A percentile compares a stretch with the other conserved stretches of the same genome.
Evolutionary conservation across 1,140 invertebrate species (phyloP).

Genomic region (Drosophila bocki): DNA sequence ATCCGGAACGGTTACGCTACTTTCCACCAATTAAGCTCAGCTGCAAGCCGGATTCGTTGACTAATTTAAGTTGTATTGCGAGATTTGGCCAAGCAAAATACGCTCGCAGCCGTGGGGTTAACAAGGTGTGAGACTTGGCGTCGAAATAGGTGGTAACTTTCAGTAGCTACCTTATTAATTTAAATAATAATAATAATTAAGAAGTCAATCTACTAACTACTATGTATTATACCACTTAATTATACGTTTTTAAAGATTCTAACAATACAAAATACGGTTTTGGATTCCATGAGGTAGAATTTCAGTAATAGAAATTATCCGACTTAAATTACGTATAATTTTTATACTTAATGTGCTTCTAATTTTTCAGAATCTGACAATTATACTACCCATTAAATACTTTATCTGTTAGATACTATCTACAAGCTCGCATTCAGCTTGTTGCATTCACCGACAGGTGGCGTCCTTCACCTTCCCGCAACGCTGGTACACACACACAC

Average conservation of each 20-base stretch:
- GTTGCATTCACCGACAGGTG: slow-evolving; percentile 30
- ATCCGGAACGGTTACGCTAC: slow-evolving; percentile 69
- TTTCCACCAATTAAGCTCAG: slow-evolving; percentile 50
- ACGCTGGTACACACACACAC: neutral
- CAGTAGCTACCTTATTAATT: no score
- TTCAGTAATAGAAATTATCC: neutral
- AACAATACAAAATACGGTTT: no score
- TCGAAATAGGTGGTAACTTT: neutral
- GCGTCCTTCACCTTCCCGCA: slow-evolving; percentile 1
- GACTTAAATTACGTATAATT: neutral
- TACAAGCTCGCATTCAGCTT: neutral
- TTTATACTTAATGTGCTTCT: neutral
- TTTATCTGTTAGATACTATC: slow-evolving; percentile 14
- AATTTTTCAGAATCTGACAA: neutral
- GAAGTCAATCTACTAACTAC: neutral
- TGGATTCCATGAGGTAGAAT: neutral
- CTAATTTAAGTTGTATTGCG: slow-evolving; percentile 35
- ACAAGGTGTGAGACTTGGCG: slow-evolving; percentile 4
- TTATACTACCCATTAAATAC: neutral
- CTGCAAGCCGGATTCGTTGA: slow-evolving; percentile 4
- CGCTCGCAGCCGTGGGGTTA: slow-evolving; percentile 7
- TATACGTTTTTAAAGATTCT: no score
- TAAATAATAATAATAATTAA: neutral
- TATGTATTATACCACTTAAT: no score
- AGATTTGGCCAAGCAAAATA: slow-evolving; percentile 6